These are phyloP conservation scores for Pseudochirops cupreus DNA, from an alignment of 2,797 vertebrate genomes.

Conservation along the genomic window DNA sequence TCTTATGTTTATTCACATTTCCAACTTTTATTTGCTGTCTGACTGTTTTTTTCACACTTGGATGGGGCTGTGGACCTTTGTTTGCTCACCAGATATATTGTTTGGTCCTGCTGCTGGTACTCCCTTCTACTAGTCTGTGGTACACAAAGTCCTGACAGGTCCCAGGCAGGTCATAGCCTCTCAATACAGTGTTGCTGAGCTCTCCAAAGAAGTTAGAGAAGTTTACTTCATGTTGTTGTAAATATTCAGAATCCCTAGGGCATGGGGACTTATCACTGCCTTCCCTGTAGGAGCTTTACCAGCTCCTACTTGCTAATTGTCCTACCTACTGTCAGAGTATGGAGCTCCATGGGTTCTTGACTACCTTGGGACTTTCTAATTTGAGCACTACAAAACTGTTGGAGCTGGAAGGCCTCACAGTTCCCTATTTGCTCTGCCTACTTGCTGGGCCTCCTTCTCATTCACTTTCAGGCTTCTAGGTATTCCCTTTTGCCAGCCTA, in stretches of 20 bases:
- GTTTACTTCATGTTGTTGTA: not conserved
- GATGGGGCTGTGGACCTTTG: not conserved
- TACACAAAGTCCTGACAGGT: not conserved
- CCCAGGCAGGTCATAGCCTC: not conserved
- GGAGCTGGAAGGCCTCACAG: not conserved
- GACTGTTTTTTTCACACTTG: not conserved
- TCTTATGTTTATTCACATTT: not conserved
- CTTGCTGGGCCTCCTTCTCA: not conserved
- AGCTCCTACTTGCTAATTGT: not conserved
- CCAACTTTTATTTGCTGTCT: not conserved
- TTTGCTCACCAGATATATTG: not conserved
- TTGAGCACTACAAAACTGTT: not conserved
- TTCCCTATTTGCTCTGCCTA: not conserved
- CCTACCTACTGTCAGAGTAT: not conserved
- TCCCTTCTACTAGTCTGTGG: not conserved
- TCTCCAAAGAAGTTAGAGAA: not conserved
- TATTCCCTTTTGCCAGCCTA: not conserved
- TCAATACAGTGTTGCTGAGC: not conserved
- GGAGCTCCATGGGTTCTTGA: not conserved
- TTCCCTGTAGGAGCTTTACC: not conserved
- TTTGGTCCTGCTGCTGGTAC: not conserved
- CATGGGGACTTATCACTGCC: not conserved
- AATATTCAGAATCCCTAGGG: not conserved
- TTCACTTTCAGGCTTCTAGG: not conserved
- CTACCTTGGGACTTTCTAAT: not conserved